Conservation (phyloP, 2,888 invertebrate species). For the Mythimna loreyi region DNA sequence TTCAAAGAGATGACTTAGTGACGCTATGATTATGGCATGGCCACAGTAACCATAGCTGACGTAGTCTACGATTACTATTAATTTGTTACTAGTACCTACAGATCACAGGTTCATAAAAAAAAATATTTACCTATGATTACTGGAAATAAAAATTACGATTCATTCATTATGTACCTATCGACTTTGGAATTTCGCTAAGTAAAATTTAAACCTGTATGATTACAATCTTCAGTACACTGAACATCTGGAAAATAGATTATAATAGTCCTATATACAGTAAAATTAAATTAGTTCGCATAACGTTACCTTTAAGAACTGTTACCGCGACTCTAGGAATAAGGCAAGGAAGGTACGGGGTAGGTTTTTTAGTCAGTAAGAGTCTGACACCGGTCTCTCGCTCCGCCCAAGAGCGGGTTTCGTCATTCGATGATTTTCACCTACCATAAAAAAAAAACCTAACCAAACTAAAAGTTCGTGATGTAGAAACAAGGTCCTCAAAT, state of each 20-base stretch:
- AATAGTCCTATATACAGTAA: not conserved
- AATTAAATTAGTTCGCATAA: conserved; percentile 10
- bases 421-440: too few relatives aligned
- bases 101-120: too few relatives aligned
- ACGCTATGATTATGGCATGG: too few relatives aligned
- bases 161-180: not conserved
- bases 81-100: too few relatives aligned
- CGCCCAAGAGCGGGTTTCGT: too few relatives aligned
- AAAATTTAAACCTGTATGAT: not conserved
- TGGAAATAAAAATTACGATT: not conserved
- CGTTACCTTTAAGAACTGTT: too few relatives aligned
- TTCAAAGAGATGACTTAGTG: too few relatives aligned
- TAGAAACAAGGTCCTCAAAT: conserved; percentile 58
- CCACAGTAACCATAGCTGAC: not conserved
- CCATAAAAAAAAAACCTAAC: too few relatives aligned
- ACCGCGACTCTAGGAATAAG: too few relatives aligned
- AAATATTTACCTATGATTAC: not conserved
- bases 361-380: too few relatives aligned
- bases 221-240: not conserved
- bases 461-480: conserved; percentile 58
- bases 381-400: too few relatives aligned
- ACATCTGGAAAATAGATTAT: not conserved
- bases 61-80: not conserved
- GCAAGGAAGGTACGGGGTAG: too few relatives aligned
- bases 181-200: not conserved